Conservation (phyloP, 2,888 invertebrate species). For the Lepeophtheirus nordmannii region DNA sequence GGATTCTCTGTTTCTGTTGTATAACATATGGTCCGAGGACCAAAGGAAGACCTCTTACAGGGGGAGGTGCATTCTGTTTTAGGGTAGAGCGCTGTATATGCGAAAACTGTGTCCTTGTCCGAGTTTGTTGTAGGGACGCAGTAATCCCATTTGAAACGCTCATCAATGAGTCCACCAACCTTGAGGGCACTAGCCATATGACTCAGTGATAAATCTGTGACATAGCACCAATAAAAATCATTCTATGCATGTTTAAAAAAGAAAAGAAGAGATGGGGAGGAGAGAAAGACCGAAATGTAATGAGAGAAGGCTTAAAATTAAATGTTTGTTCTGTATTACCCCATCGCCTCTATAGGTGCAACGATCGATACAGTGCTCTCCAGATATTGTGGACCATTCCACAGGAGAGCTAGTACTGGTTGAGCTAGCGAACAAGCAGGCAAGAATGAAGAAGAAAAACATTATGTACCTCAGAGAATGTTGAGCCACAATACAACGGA, state of each 20-base stretch:
- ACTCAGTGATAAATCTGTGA: background rate
- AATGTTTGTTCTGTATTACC: background rate
- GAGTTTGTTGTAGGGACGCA: background rate
- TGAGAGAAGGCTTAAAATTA: background rate
- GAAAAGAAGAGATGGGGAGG: background rate
- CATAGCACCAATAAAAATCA: constrained; percentile 1
- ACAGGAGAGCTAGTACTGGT: background rate
- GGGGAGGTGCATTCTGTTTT: background rate
- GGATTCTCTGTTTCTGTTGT: background rate
- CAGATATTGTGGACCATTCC: constrained; percentile 3
- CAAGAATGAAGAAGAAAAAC: no score
- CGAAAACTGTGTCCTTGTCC: background rate
- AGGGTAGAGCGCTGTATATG: background rate
- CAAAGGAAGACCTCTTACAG: constrained; percentile 1
- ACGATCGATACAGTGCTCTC: background rate
- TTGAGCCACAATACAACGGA: no score
- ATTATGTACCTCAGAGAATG: no score
- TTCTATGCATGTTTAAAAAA: background rate
- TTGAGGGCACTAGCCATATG: background rate
- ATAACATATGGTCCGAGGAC: background rate
- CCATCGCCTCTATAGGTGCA: background rate
- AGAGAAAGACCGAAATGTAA: no score
- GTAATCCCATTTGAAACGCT: background rate
- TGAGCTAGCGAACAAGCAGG: no score
- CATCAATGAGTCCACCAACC: background rate